Evolutionary conservation across 2,113 vertebrate species (phyloP).

Genomic region (Etheostoma cragini): DNA sequence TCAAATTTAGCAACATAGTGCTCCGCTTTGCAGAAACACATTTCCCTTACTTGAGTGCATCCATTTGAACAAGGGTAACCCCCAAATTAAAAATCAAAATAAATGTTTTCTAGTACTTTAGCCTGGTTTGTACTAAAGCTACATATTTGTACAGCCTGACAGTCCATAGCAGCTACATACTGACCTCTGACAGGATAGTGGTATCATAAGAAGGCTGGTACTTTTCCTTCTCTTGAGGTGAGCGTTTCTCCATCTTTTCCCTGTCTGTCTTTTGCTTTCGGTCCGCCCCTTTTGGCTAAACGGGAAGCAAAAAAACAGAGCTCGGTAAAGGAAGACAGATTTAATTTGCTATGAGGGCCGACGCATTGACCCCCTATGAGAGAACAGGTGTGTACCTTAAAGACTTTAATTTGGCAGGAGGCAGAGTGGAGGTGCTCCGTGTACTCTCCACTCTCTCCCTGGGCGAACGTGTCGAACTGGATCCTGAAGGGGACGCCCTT

Average conservation of each 20-base stretch:
- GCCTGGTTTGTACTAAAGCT: neutral
- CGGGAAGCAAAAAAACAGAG: neutral
- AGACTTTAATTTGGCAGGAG: constrained; percentile 99
- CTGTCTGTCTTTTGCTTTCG: constrained; percentile 97
- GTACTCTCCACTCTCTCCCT: constrained; percentile 91
- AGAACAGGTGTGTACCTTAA: constrained; percentile 87
- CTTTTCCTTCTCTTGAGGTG: constrained; percentile 98
- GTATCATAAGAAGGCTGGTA: constrained; percentile 98
- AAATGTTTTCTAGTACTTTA: neutral
- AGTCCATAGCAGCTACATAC: constrained; percentile 5
- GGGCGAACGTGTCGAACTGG: constrained; percentile 95
- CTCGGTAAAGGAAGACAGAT: neutral
- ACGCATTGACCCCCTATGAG: neutral
- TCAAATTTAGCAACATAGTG: neutral
- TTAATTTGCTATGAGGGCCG: neutral
- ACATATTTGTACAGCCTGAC: neutral
- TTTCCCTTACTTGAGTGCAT: neutral
- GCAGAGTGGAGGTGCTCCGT: constrained; percentile 96
- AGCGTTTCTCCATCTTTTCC: constrained; percentile 98
- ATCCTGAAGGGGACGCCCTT: constrained; percentile 98
- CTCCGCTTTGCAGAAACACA: neutral
- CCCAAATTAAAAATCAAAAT: constrained; percentile 1
- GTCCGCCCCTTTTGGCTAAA: constrained; percentile 97
- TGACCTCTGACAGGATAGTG: constrained; percentile 97
- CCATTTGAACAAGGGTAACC: neutral